Percentiles rank a stretch among this genome's conserved stretches.
phyloP scores from a whole-genome alignment of 2,888 invertebrate species.

The Drosophila tanythrix region DNA sequence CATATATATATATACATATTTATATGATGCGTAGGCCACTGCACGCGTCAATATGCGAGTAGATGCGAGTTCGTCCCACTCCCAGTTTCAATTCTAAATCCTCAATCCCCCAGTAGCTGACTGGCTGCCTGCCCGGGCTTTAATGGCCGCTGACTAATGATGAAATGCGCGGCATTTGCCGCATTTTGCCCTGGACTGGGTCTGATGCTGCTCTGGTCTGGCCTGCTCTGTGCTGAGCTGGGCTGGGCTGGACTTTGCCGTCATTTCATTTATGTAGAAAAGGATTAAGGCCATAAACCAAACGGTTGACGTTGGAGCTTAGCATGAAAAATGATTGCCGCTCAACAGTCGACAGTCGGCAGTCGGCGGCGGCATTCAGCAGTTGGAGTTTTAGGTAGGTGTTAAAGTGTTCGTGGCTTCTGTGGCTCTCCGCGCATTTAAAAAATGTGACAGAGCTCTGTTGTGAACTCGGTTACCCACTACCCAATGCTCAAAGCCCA shows the following conservation, averaged over 20 bases:
- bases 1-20: slow-evolving; percentile 22
- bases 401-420: slow-evolving; percentile 76
- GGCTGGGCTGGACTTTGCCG: slow-evolving; percentile 43
- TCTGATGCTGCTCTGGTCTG: slow-evolving; percentile 25
- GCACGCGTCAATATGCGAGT: slow-evolving; percentile 63
- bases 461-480: background rate
- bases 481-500: slow-evolving; percentile 7
- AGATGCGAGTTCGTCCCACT: slow-evolving; percentile 37
- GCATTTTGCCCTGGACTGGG: slow-evolving; percentile 14
- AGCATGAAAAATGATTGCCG: slow-evolving; percentile 80
- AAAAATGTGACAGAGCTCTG: slow-evolving; percentile 56
- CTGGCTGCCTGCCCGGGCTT: slow-evolving; percentile 66
- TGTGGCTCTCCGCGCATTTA: slow-evolving; percentile 58
- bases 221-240: slow-evolving; percentile 30
- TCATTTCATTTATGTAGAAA: slow-evolving; percentile 79
- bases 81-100: slow-evolving; percentile 58
- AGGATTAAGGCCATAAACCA: slow-evolving; percentile 81
- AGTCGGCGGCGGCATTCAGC: slow-evolving; percentile 30
- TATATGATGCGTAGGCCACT: slow-evolving; percentile 70
- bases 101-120: slow-evolving; percentile 68
- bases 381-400: slow-evolving; percentile 69
- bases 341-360: slow-evolving; percentile 60
- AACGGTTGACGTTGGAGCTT: slow-evolving; percentile 80
- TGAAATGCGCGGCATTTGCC: slow-evolving; percentile 78
- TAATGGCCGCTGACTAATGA: slow-evolving; percentile 78